Conservation (phyloP, 2,113 vertebrate species). For the Gobius niger region DNA sequence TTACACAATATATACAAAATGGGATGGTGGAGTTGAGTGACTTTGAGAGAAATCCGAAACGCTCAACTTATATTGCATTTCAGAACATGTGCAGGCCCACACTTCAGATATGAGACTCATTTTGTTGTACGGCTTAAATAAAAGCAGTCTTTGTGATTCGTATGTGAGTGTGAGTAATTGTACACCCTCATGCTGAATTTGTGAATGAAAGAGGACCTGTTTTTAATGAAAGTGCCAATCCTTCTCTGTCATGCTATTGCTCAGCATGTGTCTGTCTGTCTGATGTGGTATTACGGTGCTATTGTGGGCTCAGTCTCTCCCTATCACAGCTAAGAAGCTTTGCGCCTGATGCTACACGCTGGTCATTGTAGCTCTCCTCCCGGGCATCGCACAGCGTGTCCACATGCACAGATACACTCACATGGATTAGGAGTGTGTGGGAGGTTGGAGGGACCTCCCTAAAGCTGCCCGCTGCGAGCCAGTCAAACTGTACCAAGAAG, state of each 20-base stretch:
- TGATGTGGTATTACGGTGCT: conserved; percentile 71
- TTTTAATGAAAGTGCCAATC: conserved; percentile 72
- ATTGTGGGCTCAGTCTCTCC: conserved; percentile 70
- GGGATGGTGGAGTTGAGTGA: no score
- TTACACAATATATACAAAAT: neutral
- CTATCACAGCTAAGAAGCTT: conserved; percentile 70
- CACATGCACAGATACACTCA: conserved; percentile 25
- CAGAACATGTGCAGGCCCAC: no score
- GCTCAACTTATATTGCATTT: no score
- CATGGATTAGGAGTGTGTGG: conserved; percentile 59
- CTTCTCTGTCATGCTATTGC: conserved; percentile 22
- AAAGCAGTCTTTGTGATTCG: no score
- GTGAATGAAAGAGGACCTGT: conserved; percentile 49
- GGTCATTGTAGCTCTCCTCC: conserved; percentile 56
- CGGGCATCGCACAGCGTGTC: conserved; percentile 57
- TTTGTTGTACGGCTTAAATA: no score
- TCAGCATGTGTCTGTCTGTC: conserved; percentile 46
- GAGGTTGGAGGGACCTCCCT: conserved; percentile 66
- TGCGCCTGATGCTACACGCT: conserved; percentile 52
- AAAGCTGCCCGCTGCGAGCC: conserved; percentile 53
- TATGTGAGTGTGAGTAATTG: neutral
- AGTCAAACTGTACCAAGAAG: conserved; percentile 51
- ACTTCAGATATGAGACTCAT: no score
- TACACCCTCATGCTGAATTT: neutral
- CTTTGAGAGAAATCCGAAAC: no score